phyloP scores from a whole-genome alignment of 1,140 invertebrate genomes.

The Proctacanthus coquilletti region DNA sequence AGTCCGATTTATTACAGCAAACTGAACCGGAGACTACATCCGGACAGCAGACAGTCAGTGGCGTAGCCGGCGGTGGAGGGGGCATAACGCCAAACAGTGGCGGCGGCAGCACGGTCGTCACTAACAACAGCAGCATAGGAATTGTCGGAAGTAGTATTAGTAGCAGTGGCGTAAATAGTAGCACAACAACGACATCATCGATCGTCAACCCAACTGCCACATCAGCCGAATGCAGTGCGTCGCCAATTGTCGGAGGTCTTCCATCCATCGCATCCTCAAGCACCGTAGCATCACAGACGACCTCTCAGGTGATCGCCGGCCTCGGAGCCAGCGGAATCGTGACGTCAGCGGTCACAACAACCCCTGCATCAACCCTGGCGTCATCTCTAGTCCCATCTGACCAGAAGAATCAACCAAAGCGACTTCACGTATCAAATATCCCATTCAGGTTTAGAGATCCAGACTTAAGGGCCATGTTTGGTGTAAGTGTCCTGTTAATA shows the following conservation, averaged over 20 bases:
- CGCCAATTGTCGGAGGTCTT: not conserved
- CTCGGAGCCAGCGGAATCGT: constrained; percentile 21
- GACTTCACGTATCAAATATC: constrained; percentile 94
- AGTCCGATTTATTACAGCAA: constrained; percentile 30
- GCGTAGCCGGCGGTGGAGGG: constrained; percentile 26
- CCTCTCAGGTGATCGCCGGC: constrained; percentile 23
- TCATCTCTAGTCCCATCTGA: constrained; percentile 12
- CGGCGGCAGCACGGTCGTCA: too few relatives aligned
- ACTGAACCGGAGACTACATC: constrained; percentile 24
- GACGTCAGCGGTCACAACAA: constrained; percentile 17
- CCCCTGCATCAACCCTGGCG: constrained; percentile 17
- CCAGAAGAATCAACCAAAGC: constrained; percentile 58
- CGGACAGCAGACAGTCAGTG: constrained; percentile 12
- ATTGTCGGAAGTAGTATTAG: too few relatives aligned
- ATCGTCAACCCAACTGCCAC: constrained; percentile 1
- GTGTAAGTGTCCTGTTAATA: constrained; percentile 51
- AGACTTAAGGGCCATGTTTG: constrained; percentile 93
- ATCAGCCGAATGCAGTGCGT: too few relatives aligned
- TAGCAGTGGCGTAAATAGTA: too few relatives aligned
- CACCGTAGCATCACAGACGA: constrained; percentile 9
- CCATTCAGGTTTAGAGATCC: constrained; percentile 97
- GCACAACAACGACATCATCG: not conserved
- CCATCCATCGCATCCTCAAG: constrained; percentile 10
- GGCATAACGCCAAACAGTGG: constrained; percentile 18
- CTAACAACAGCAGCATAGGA: too few relatives aligned